Base-by-base conservation (phyloP, 2,888 invertebrate species). In the Drosophila ezoana region DNA sequence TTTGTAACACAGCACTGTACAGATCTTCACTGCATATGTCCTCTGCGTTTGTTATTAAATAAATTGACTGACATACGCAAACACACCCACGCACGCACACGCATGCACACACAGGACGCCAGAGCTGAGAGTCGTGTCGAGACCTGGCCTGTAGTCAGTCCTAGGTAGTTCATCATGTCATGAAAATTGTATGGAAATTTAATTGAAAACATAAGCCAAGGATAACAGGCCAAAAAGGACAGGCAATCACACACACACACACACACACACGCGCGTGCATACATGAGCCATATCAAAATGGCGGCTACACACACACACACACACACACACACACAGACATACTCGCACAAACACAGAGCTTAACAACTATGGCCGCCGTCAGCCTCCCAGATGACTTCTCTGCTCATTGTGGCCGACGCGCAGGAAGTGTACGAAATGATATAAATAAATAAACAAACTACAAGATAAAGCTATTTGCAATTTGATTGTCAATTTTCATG, bases 181-280 rank as follows among this genome's bases (percentile, higher is more conserved):
- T 89, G 82, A 90, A 90, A 90, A 89, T 89, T 89, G 88, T 90
- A 90, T 90, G 90, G 89, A 90, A 89, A 88, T 90, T 90, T 90
- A 90, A 90, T 90, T 90, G 90, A 90, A 90, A 90, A 90, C 83
- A 89, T 89, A 89, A 90, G 87, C 90, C 89, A 90, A 90, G 85
- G 86, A 88, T 88, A 85, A 85, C 89, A 87, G 87, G 67, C 85
- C 81, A 71, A 86, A 79, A 79, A 79, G 81, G 87, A 83, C 81
- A 88, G 74, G 78, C 74, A 74, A 61, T 66, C 67, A 72, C 64
- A 64, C 59, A 58, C 66, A 73, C 63, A 66, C 49, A 56, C 72
- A 73, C 67, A 68, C 68, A 63, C 35, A 13, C 35, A 8, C 33
- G 11, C 51, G 51, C 35, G 44, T 20, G 44, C 64, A 70, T 58